phyloP scores from a whole-genome alignment of 2,888 invertebrate species.

The Frankliniella intonsa region DNA sequence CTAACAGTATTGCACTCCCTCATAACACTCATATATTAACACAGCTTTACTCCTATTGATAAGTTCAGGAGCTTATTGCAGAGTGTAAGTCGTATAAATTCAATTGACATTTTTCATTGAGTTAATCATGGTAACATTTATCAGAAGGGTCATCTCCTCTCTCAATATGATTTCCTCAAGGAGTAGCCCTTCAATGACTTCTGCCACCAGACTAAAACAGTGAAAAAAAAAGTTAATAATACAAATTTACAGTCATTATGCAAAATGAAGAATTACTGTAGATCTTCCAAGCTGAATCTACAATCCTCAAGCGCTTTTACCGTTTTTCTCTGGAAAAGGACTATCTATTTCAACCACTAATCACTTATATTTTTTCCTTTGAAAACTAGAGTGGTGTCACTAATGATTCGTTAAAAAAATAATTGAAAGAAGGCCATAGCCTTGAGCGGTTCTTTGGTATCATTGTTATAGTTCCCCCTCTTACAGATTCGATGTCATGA shows the following conservation, averaged over 20 bases:
- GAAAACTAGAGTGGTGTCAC: neutral
- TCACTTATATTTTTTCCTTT: no score
- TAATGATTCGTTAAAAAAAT: neutral
- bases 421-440: constrained; percentile 13
- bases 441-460: constrained; percentile 25
- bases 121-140: neutral
- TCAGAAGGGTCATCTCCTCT: neutral
- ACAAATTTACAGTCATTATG: no score
- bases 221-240: no score
- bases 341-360: no score
- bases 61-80: no score
- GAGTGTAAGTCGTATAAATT: neutral
- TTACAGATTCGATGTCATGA: neutral
- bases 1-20: neutral
- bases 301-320: no score
- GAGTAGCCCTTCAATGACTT: no score
- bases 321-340: no score
- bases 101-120: neutral
- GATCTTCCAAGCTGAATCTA: no score
- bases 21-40: neutral
- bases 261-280: no score
- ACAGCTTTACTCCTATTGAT: no score
- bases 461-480: neutral
- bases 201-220: no score
- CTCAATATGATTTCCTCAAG: neutral